Evolutionary conservation across 2,797 vertebrate genomes (phyloP).

Genomic region (Trichosurus vulpecula): DNA sequence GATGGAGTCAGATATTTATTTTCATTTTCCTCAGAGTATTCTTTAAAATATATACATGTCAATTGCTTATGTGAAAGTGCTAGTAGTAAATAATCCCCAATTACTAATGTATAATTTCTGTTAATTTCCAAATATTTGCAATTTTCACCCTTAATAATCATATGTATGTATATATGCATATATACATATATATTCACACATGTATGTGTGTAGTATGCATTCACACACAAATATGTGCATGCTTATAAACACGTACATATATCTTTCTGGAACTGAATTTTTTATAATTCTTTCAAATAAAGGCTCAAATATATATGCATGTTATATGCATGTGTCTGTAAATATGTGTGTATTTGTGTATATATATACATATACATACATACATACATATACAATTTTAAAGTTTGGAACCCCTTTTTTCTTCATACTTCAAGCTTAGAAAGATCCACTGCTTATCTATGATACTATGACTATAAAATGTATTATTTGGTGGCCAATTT

Average conservation of each 20-base stretch:
- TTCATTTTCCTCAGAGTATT: not conserved
- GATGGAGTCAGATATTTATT: not conserved
- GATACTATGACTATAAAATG: not conserved
- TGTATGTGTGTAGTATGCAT: too few relatives aligned
- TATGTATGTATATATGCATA: too few relatives aligned
- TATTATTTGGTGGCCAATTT: not conserved
- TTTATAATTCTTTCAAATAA: not conserved
- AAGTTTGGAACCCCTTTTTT: not conserved
- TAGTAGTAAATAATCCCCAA: not conserved
- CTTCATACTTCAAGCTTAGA: not conserved
- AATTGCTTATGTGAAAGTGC: constrained; percentile 3
- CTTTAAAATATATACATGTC: not conserved
- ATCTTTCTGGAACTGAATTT: not conserved
- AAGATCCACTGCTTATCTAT: not conserved
- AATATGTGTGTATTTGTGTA: not conserved
- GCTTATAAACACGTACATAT: not conserved
- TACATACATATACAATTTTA: too few relatives aligned
- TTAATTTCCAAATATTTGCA: not conserved
- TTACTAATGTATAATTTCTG: constrained; percentile 8
- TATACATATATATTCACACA: not conserved
- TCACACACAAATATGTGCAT: too few relatives aligned
- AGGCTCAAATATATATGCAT: not conserved
- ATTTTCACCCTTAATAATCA: not conserved
- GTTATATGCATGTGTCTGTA: not conserved
- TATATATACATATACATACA: too few relatives aligned